These are phyloP conservation scores for Oncorhynchus gorbuscha DNA, from an alignment of 2,113 vertebrate genomes.

Conservation along the genomic window DNA sequence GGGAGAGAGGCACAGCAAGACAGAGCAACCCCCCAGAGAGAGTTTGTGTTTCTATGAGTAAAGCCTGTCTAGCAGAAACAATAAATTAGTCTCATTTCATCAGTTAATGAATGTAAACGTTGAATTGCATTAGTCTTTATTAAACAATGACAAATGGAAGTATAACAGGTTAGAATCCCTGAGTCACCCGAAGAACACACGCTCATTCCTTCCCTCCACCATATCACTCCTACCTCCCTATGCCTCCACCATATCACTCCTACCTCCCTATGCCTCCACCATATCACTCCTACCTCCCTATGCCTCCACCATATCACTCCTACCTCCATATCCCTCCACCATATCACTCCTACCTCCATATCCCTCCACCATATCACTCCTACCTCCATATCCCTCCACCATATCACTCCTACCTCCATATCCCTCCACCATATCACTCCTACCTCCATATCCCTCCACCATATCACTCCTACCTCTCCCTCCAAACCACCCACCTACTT, in stretches of 20 bases:
- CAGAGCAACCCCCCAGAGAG: too few species aligned
- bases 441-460: not conserved
- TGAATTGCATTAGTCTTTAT: too few species aligned
- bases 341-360: not conserved
- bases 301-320: not conserved
- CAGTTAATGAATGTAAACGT: too few species aligned
- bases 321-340: not conserved
- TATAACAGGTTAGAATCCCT: too few species aligned
- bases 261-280: not conserved
- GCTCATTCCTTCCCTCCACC: not conserved
- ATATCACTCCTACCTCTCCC: not conserved
- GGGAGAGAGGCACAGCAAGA: too few species aligned
- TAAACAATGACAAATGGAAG: too few species aligned
- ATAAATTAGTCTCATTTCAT: too few species aligned
- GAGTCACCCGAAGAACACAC: too few species aligned
- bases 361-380: not conserved
- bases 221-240: not conserved
- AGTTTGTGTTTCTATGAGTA: too few species aligned
- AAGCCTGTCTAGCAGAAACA: too few species aligned
- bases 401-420: not conserved
- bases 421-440: not conserved
- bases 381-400: not conserved
- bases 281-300: not conserved
- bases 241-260: not conserved
- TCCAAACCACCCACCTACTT: not conserved